These are phyloP conservation scores for Leptinotarsa lineolata DNA, from an alignment of 1,140 invertebrate genomes.

Conservation along the genomic window DNA sequence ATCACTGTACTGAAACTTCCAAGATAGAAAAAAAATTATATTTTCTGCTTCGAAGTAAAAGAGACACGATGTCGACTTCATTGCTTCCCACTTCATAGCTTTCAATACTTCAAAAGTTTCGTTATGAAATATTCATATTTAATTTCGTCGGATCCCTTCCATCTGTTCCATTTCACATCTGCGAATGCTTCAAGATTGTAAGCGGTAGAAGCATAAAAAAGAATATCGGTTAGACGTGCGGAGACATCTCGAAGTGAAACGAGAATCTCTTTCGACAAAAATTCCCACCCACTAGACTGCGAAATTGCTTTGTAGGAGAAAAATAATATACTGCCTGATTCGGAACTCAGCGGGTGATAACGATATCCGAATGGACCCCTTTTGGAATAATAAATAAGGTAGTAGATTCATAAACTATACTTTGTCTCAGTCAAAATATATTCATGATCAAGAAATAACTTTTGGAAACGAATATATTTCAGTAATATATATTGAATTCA, in stretches of 20 bases:
- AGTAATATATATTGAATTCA: no score
- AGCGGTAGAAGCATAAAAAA: neutral
- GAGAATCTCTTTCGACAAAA: neutral
- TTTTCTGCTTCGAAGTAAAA: no score
- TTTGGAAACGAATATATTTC: no score
- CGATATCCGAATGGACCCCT: no score
- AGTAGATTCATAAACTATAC: no score
- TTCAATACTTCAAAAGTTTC: conserved; percentile 6
- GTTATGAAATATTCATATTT: conserved; percentile 9
- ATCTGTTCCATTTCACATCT: conserved; percentile 1
- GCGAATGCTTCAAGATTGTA: neutral
- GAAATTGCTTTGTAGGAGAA: neutral
- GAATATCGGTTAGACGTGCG: neutral
- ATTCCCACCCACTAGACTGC: conserved; percentile 2
- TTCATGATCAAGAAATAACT: no score
- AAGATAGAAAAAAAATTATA: no score
- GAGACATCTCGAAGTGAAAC: conserved; percentile 5
- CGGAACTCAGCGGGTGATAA: no score
- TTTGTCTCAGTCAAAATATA: no score
- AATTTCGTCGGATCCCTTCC: conserved; percentile 7
- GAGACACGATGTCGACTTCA: conserved; percentile 2
- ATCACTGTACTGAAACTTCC: no score
- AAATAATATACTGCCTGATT: neutral
- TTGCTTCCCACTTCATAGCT: conserved; percentile 2
- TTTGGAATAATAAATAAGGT: no score